Evolutionary conservation across 2,888 invertebrate genomes (phyloP), one percentile per base, ranked within the genome.

Genomic region (Tetrapedia diversipes): DNA sequence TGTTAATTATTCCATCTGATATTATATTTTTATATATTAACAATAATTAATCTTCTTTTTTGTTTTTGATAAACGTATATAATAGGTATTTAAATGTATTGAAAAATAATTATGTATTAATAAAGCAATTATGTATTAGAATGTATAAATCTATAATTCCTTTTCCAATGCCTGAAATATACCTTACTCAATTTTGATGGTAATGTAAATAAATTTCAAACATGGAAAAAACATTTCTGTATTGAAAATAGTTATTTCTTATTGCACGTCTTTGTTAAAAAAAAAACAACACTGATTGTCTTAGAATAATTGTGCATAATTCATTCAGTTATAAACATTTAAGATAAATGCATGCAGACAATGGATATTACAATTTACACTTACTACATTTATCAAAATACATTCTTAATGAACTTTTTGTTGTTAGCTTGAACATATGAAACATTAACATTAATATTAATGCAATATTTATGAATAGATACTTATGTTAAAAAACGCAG

Each of bases 271-370:
- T 54, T 27, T n/a, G 60, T 76, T n/a, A n/a, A n/a, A n/a, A 65
- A 61, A 68, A 68, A 64, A 65, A 64, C 60, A 27, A 71, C 64
- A 77, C 49, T 71, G 75, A 83, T 81, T 82, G 78, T 79, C 64
- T 59, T 56, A 53, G 66, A 67, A 65, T 63, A 76, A 80, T 63
- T 47, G 60, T 60, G 43, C 34, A 51, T 32, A 66, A 71, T 67
- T 64, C 32, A 59, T 71, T 54, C 45, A 47, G 63, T 60, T 53
- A 77, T 63, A 43, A 64, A 74, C 43, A 54, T 67, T 14, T 8
- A 49, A 47, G 69, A 57, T 47, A 76, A 66, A 78, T 51, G 43
- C 45, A 49, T 49, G 51, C 61, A 41, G 32, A 49, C 27, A 57
- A 66, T 67, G 49, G 32, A 27, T 32, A 70, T 61, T 53, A 59